Evolutionary conservation across 2,113 vertebrate genomes (phyloP).

Genomic region (Hoplias malabaricus): DNA sequence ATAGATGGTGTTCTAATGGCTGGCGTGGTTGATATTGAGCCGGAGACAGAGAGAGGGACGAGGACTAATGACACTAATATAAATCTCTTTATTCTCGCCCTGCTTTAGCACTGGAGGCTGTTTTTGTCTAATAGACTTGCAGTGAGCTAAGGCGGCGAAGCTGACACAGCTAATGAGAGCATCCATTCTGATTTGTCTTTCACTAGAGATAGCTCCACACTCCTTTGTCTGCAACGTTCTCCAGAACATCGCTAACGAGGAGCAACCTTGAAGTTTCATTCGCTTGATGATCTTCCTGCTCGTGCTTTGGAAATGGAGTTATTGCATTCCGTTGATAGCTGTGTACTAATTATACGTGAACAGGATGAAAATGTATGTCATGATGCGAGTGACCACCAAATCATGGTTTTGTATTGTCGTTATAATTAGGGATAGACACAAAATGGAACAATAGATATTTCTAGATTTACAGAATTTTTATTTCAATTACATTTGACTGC

Average conservation of each 20-base stretch:
- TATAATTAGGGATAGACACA: too few species aligned
- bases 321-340: neutral
- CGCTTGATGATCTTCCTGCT: neutral
- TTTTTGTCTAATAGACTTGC: slow-evolving; percentile 49
- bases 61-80: slow-evolving; percentile 10
- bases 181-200: slow-evolving; percentile 22
- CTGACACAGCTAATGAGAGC: slow-evolving; percentile 18
- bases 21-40: slow-evolving; percentile 41
- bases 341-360: neutral
- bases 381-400: neutral
- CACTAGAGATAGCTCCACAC: neutral
- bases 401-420: neutral
- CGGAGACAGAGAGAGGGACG: slow-evolving; percentile 12
- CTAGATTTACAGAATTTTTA: too few species aligned
- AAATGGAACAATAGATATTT: too few species aligned
- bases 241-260: neutral
- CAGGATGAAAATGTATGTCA: neutral
- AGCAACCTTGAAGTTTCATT: slow-evolving; percentile 10
- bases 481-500: too few species aligned
- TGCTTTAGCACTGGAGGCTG: slow-evolving; percentile 33
- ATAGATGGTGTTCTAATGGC: slow-evolving; percentile 45
- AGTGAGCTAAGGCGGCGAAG: slow-evolving; percentile 27
- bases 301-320: neutral
- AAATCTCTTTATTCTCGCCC: slow-evolving; percentile 29
- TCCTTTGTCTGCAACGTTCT: neutral